Evolutionary conservation across 2,888 invertebrate species (phyloP).

Genomic region (Papilio elwesi): DNA sequence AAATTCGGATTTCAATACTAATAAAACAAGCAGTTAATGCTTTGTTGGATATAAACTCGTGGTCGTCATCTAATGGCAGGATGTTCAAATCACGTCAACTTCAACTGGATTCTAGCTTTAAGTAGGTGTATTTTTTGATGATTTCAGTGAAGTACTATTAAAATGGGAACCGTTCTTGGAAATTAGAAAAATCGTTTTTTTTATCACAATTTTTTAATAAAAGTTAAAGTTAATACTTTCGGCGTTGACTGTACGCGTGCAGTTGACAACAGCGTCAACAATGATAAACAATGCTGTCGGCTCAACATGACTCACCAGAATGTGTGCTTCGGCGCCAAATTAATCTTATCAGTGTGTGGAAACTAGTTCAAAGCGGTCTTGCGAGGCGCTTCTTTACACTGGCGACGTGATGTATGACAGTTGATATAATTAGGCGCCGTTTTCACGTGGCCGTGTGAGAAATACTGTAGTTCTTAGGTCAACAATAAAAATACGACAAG

Average conservation of each 20-base stretch:
- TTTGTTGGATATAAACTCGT: too few species aligned
- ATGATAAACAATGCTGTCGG: constrained; percentile 31
- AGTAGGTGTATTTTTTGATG: too few species aligned
- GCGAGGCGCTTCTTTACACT: constrained; percentile 33
- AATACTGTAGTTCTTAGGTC: neutral
- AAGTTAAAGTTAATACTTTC: neutral
- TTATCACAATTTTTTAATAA: neutral
- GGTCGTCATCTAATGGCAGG: too few species aligned
- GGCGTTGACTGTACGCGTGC: constrained; percentile 5
- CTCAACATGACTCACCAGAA: constrained; percentile 34
- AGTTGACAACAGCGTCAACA: constrained; percentile 37
- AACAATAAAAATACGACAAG: neutral
- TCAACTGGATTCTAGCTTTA: too few species aligned
- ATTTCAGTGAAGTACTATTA: too few species aligned
- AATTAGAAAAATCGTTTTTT: neutral
- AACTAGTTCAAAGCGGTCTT: constrained; percentile 63
- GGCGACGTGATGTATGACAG: constrained; percentile 31
- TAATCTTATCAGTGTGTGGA: constrained; percentile 67
- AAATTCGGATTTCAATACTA: too few species aligned
- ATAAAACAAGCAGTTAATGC: too few species aligned
- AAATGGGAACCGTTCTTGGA: too few species aligned
- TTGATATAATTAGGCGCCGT: constrained; percentile 26
- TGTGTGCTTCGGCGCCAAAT: constrained; percentile 61
- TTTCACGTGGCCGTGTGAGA: constrained; percentile 6
- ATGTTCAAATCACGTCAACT: too few species aligned